phyloP scores from a whole-genome alignment of 2,888 invertebrate species.

The Nemotelus pantherinus region DNA sequence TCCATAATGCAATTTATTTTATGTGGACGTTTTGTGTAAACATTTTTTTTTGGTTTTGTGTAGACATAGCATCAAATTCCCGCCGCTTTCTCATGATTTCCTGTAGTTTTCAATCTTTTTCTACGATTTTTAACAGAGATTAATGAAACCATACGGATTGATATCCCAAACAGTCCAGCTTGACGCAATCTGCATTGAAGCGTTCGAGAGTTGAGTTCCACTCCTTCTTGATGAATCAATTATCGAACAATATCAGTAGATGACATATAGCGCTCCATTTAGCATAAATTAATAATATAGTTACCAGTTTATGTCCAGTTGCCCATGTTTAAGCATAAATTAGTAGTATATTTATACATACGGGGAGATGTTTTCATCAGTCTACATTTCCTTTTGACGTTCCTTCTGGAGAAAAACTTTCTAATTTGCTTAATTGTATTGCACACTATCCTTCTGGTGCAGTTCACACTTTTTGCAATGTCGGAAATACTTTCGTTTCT shows the following conservation, averaged over 20 bases:
- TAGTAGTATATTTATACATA: neutral
- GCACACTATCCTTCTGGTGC: neutral
- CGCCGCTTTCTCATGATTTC: constrained; percentile 2
- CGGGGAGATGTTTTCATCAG: constrained; percentile 22
- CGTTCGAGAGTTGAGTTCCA: constrained; percentile 19
- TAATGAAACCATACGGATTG: constrained; percentile 2
- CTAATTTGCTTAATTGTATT: neutral
- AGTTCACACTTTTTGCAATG: constrained; percentile 9
- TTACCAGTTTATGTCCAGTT: too few relatives aligned
- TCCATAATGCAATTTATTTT: neutral
- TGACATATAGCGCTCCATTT: constrained; percentile 1
- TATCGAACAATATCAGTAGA: constrained; percentile 1
- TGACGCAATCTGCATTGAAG: constrained; percentile 17
- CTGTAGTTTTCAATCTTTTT: neutral
- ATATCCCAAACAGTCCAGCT: constrained; percentile 1
- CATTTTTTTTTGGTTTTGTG: neutral
- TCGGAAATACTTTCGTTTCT: neutral
- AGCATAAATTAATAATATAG: neutral
- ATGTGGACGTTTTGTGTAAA: neutral
- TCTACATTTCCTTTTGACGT: constrained; percentile 13
- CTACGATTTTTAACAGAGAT: neutral
- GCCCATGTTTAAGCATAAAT: neutral
- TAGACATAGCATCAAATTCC: constrained; percentile 1
- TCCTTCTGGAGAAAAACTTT: neutral
- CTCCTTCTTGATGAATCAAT: neutral